Evolutionary conservation across 2,797 vertebrate species (phyloP), one percentile per base, ranked within the genome.

Genomic region (Discoglossus pictus): DNA sequence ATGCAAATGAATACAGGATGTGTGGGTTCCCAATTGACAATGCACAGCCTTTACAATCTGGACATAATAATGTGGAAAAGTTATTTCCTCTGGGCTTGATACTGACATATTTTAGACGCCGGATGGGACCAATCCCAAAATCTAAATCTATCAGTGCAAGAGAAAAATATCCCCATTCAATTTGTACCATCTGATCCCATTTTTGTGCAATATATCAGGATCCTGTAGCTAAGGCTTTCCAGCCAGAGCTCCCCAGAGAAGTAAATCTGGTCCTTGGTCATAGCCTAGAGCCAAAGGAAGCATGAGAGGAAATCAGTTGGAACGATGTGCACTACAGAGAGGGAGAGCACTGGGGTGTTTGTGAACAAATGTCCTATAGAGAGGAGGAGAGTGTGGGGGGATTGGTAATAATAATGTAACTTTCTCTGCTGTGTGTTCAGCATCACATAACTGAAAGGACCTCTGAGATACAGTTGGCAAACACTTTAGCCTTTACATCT

Each of bases 1-100:
- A 75, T 71, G 56, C 72, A 81, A 73, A 72, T 72, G 67, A 31
- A 0, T 55, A 68, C 63, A 77, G 69, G 67, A 81, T 77, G 74
- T 75, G 70, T 65, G 51, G 76, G 62, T 53, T 79, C 74, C 68
- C 54, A 72, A 24, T 25, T 46, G 27, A 43, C 56, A 56, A 21
- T 40, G 53, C 73, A 74, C 70, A 65, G 63, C 75, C 71, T 73
- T 66, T 65, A 75, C 54, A 81, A 68, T 69, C 78, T 82, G 78
- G 74, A 79, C 65, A 73, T 63, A 79, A 78, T 77, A 78, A 78
- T 75, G 79, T 77, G 59, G 65, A 78, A n/a, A 72, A 76, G 61
- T 60, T 76, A 15, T 77, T 79, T 79, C 74, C 63, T 73, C 56
- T 54, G 60, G 66, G 73, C 23, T 75, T 61, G 55, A 64, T 77